Base-by-base conservation (phyloP, 2,888 invertebrate genomes). In the Caenorhabditis sp. region DNA sequence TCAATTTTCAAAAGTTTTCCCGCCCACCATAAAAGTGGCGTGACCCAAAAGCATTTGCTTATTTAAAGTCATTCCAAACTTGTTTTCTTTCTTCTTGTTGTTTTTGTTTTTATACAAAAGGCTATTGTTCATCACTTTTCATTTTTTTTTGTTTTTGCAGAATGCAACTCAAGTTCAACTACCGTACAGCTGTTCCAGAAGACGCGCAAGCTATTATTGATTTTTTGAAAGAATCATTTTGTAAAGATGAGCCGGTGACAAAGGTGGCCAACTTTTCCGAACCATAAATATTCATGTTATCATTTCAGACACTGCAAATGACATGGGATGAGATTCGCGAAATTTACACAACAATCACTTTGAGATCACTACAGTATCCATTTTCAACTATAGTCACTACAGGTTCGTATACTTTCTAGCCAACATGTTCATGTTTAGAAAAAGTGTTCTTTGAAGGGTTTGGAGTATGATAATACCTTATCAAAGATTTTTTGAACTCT, bases 361-460 rank as follows among this genome's bases (percentile, higher is more conserved):
- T 61, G 14, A 49, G 72, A 12, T 68, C 65, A 23, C 43, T 72
- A 6, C 58, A 72, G 17, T 68, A 58, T 10, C 72, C 72, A 17
- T 72, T 72, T 49, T 72, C 72, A 12, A 72, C 72, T 10, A 62
- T 72, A 31, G 72, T 72, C 26, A 43, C 54, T 23, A 24, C 43
- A 14, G n/a, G 43, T 43, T 17, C 3, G 43, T 43, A n/a, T n/a
- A n/a, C n/a, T n/a, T n/a, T n/a, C n/a, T n/a, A 31, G 31, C 31
- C 31, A 31, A 6, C 31, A 31, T 10, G 31, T n/a, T n/a, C n/a
- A n/a, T n/a, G n/a, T n/a, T n/a, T n/a, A n/a, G n/a, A n/a, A n/a
- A n/a, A n/a, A n/a, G n/a, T n/a, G n/a, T n/a, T n/a, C n/a, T n/a
- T n/a, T n/a, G n/a, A n/a, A n/a, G n/a, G n/a, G n/a, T n/a, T n/a